phyloP scores from a whole-genome alignment of 2,888 invertebrate genomes.

The Pammene fasciana region DNA sequence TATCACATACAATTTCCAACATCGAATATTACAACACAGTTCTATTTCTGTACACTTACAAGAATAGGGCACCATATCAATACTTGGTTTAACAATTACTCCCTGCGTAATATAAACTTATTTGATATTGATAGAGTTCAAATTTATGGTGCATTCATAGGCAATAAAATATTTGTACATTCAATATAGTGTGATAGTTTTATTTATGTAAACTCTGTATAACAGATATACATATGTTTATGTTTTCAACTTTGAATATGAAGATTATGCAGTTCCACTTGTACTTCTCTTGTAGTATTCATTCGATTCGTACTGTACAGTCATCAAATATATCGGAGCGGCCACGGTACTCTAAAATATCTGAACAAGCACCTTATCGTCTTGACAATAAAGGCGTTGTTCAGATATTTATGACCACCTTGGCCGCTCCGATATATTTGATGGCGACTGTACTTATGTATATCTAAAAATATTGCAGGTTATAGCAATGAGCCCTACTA shows the following conservation, averaged over 20 bases:
- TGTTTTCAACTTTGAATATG: slow-evolving; percentile 7
- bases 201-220: slow-evolving; percentile 18
- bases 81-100: slow-evolving; percentile 29
- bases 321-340: too few relatives aligned
- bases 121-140: slow-evolving; percentile 13
- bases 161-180: slow-evolving; percentile 30
- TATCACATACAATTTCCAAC: slow-evolving; percentile 38
- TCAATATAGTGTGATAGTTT: slow-evolving; percentile 20
- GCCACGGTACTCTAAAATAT: too few relatives aligned
- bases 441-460: slow-evolving; percentile 22
- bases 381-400: too few relatives aligned
- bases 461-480: slow-evolving; percentile 25
- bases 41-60: slow-evolving; percentile 34
- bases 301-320: slow-evolving; percentile 4
- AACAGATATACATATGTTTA: slow-evolving; percentile 23
- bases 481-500: slow-evolving; percentile 15
- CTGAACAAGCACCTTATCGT: too few relatives aligned
- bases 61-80: slow-evolving; percentile 39
- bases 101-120: slow-evolving; percentile 24
- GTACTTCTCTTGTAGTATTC: slow-evolving; percentile 18
- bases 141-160: slow-evolving; percentile 33
- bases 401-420: too few relatives aligned
- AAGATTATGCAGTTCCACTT: slow-evolving; percentile 21
- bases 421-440: too few relatives aligned
- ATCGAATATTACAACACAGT: slow-evolving; percentile 35